Evolutionary conservation across 2,113 vertebrate genomes (phyloP), one percentile per base, ranked within the genome.

Genomic region (Periophthalmus modestus): DNA sequence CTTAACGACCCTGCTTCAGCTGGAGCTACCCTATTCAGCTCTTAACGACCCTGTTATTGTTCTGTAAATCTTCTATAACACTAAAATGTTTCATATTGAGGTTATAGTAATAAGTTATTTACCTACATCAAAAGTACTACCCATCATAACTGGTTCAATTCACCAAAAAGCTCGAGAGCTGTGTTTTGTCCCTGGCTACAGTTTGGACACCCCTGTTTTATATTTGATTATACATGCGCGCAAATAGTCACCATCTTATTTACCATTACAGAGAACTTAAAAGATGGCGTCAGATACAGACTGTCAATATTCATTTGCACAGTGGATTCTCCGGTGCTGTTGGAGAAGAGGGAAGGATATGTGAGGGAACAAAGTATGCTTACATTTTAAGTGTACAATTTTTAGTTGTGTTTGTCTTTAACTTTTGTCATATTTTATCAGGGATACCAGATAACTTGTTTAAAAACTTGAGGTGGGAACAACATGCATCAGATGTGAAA

Each of bases 221-320:
- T 55, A n/a, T 21, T 55, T 21, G 7, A 2, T 54, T 54, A 9
- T 54, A 19, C 9, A 10, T n/a, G 18, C 9, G 4, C 6, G 1
- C 39, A 43, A 43, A 43, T 43, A 43, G 39, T 6, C 24, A 34
- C 28, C 55, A 5, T 1, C 6, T 21, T n/a, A 48, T 21, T 19
- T 19, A 70, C 23, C 11, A 4, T 7, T 9, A 7, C 74, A 93
- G 92, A 81, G 23, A 59, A n/a, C 43, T 82, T 92, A 7, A 2
- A 4, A 21, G 55, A 57, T 0, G 91, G 91, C 1, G 16, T 61
- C 43, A 84, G 89, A 66, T 93, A 93, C 73, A 70, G 21, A 0
- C 0, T 93, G 7, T 91, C 92, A 0, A 39, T 94, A 23, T 91
- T 85, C 3, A 83, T 74, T 84, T 93, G 92, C 81, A 88, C 84